phyloP scores from a whole-genome alignment of 1,140 invertebrate genomes.

The Pseudomyrmex cubaensis region DNA sequence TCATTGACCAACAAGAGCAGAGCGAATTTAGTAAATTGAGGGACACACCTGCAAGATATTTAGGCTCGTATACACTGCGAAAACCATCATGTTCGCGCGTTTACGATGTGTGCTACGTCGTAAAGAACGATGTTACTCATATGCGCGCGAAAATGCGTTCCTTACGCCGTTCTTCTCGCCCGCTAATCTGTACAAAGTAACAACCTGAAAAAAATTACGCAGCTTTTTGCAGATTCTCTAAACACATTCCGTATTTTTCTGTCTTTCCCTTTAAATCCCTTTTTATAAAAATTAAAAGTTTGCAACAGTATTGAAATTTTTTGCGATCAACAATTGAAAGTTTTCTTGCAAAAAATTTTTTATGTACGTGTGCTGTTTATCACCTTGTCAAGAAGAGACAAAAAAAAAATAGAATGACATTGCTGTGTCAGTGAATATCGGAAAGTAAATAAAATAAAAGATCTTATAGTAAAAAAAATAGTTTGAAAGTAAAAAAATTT shows the following conservation, averaged over 20 bases:
- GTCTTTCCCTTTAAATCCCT: background rate
- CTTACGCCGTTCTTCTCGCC: background rate
- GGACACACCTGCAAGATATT: slow-evolving; percentile 34
- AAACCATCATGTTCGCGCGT: background rate
- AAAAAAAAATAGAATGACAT: no score
- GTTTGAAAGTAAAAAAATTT: background rate
- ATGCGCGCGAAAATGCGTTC: slow-evolving; percentile 5
- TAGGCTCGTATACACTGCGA: background rate
- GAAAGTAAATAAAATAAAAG: no score
- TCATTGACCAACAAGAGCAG: slow-evolving; percentile 19
- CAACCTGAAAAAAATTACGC: background rate
- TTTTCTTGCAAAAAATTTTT: no score
- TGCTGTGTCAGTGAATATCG: no score
- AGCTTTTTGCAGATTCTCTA: background rate
- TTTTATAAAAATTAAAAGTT: no score
- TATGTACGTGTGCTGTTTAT: no score
- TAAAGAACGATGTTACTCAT: slow-evolving; percentile 13
- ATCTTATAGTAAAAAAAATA: no score
- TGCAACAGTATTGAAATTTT: no score
- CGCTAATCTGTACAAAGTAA: background rate
- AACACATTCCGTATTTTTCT: background rate
- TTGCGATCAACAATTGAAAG: no score
- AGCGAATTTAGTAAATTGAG: slow-evolving; percentile 35
- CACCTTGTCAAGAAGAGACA: no score
- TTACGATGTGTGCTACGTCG: slow-evolving; percentile 6